A percentile compares a stretch with the other conserved stretches of the same genome.
These are phyloP conservation scores for Sycophila sp. DNA, from an alignment of 1,140 invertebrate genomes.

Conservation along the genomic window DNA sequence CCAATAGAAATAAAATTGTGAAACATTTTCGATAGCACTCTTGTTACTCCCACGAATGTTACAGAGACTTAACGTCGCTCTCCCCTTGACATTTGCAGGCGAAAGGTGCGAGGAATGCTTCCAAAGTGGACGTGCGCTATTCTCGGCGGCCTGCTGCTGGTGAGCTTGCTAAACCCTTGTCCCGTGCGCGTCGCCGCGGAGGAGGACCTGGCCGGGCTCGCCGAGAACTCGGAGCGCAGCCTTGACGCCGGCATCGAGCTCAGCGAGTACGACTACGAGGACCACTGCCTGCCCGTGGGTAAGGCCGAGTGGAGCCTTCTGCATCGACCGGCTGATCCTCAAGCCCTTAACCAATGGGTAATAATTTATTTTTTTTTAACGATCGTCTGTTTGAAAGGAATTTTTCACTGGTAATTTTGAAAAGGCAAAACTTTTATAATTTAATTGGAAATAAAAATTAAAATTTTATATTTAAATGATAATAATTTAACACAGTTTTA, in stretches of 20 bases:
- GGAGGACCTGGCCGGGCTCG: neutral
- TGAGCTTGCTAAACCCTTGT: neutral
- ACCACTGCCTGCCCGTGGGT: constrained; percentile 48
- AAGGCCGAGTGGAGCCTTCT: constrained; percentile 56
- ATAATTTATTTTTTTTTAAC: constrained; percentile 10
- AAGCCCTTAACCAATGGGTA: constrained; percentile 50
- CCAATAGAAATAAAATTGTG: no score
- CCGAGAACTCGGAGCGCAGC: neutral
- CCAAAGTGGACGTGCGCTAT: constrained; percentile 16
- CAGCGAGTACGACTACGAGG: constrained; percentile 56
- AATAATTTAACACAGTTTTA: no score
- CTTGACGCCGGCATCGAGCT: constrained; percentile 43
- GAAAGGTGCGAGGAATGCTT: constrained; percentile 37
- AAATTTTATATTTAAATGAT: neutral
- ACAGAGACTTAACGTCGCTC: no score
- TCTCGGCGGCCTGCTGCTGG: constrained; percentile 27
- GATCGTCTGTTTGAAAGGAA: neutral
- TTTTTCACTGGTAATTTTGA: neutral
- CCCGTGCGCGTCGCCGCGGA: neutral
- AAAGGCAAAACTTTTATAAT: no score
- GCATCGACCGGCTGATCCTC: constrained; percentile 41
- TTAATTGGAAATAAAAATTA: no score
- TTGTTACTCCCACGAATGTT: no score
- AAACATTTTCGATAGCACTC: no score
- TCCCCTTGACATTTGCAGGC: no score